phyloP scores from a whole-genome alignment of 1,140 invertebrate genomes.

The Ylistrum balloti region DNA sequence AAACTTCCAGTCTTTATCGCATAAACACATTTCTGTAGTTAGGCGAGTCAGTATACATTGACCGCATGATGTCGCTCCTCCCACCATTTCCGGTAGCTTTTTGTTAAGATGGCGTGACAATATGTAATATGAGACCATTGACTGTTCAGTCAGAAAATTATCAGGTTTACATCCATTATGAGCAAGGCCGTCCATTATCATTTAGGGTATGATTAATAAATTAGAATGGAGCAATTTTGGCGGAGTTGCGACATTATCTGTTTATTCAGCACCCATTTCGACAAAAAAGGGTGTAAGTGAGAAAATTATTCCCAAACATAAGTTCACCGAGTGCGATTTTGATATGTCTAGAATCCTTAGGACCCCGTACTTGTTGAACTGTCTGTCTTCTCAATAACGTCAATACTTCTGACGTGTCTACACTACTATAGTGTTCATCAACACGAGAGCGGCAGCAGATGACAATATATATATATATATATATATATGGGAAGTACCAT shows the following conservation, averaged over 20 bases:
- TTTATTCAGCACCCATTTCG: neutral
- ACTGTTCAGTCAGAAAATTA: neutral
- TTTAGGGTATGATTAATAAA: constrained; percentile 11
- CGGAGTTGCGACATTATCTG: neutral
- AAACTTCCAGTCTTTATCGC: neutral
- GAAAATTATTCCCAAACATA: neutral
- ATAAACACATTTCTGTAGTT: neutral
- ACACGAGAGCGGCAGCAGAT: neutral
- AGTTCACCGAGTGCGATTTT: constrained; percentile 11
- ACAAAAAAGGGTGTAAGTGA: neutral
- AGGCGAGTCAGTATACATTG: neutral
- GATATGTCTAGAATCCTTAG: neutral
- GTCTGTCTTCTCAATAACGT: neutral
- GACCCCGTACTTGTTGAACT: constrained; percentile 9
- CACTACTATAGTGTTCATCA: neutral
- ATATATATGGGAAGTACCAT: neutral
- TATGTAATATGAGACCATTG: neutral
- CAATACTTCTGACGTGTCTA: neutral
- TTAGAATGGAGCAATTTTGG: neutral
- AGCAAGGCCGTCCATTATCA: neutral
- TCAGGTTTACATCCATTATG: neutral
- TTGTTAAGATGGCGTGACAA: constrained; percentile 7
- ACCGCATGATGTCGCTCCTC: constrained; percentile 12
- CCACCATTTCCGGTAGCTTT: constrained; percentile 7
- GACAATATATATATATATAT: neutral